Base-by-base conservation (phyloP, 2,888 invertebrate species). In the Melinaea menophilus region DNA sequence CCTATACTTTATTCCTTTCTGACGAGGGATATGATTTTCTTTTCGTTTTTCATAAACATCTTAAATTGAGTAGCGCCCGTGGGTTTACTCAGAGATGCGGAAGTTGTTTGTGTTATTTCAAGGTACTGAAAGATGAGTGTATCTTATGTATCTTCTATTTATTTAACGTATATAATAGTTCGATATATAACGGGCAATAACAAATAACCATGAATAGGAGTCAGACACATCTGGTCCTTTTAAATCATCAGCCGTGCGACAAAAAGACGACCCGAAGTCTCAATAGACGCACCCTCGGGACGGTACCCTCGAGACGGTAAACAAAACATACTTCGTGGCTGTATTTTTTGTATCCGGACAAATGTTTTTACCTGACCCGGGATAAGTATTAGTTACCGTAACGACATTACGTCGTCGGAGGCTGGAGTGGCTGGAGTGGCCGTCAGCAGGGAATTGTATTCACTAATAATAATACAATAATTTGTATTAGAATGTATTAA, bases 251-350 rank as follows among this genome's bases (percentile, higher is more conserved):
- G 79, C 78, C 79, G 79, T 71, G 67, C 72, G 72, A 64, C 68
- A 73, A 78, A 80, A 81, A 77, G 74, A 72, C 69, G 72, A 67
- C 71, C 71, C 68, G 71, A 75, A 71, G 69, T 71, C 72, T 71
- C 77, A 79, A 82, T 79, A 75, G 78, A 72, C 71, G 72, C 73
- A 79, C 76, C 79, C 78, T 75, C 66, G 76, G 77, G 75, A 75
- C 75, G 72, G 60, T 22, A 22, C 22, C 22, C 22, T 22, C 22
- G 22, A 1, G 22, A 22, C 22, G 63, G 64, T 61, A 60, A 70
- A 71, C 68, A 71, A 71, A 71, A 69, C 69, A 64, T 35, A 47
- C 56, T 45, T 56, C 68, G 64, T 69, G 68, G 70, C 67, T 66
- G 55, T 71, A 72, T 73, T 73, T 73, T 73, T 71, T 70, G 62